These are phyloP conservation scores for Lota lota DNA, from an alignment of 2,113 vertebrate species.

Conservation along the genomic window DNA sequence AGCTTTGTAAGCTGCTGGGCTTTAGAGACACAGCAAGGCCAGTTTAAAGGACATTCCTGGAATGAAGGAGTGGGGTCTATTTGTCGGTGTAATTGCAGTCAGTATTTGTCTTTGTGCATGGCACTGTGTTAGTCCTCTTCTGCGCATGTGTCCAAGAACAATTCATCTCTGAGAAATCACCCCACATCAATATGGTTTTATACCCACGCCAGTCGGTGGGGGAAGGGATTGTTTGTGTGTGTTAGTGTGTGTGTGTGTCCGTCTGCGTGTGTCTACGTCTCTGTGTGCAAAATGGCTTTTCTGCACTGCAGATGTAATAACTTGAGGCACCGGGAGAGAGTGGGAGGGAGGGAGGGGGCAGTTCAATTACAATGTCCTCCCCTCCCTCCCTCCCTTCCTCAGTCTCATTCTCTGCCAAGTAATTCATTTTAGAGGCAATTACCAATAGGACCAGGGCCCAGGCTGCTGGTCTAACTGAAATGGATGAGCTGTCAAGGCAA, in stretches of 20 bases:
- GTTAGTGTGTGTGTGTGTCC: slow-evolving; percentile 31
- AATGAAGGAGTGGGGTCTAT: slow-evolving; percentile 1
- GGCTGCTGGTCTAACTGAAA: slow-evolving; percentile 56
- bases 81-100: not conserved
- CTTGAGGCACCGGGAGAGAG: slow-evolving; percentile 48
- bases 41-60: slow-evolving; percentile 44
- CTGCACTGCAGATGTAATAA: slow-evolving; percentile 70
- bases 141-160: slow-evolving; percentile 38
- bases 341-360: slow-evolving; percentile 11
- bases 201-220: slow-evolving; percentile 31
- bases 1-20: slow-evolving; percentile 26
- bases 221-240: slow-evolving; percentile 33
- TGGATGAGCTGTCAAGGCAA: slow-evolving; percentile 64
- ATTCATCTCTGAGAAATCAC: slow-evolving; percentile 60
- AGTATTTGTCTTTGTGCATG: slow-evolving; percentile 18
- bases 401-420: slow-evolving; percentile 56
- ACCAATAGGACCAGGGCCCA: slow-evolving; percentile 42
- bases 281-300: slow-evolving; percentile 45
- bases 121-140: slow-evolving; percentile 14
- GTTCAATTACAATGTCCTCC: slow-evolving; percentile 71
- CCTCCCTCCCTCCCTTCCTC: slow-evolving; percentile 46
- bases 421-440: slow-evolving; percentile 73
- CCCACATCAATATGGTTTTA: slow-evolving; percentile 46
- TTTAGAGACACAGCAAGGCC: slow-evolving; percentile 35
- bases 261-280: slow-evolving; percentile 23